phyloP scores from a whole-genome alignment of 2,888 invertebrate species.

The Drosophila cognata region DNA sequence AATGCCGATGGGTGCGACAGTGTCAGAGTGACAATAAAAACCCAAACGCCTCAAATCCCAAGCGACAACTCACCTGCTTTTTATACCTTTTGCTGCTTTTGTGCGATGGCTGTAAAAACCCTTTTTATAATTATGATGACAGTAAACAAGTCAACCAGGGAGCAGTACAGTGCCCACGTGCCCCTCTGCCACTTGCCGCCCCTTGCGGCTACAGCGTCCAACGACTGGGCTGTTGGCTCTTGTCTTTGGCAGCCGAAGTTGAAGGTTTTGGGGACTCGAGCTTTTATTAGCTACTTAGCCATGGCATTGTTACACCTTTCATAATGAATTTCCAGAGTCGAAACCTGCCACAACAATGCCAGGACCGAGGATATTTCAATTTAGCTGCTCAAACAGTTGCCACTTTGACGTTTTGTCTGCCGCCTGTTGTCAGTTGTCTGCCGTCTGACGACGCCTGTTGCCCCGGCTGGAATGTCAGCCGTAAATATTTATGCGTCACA shows the following conservation, averaged over 20 bases:
- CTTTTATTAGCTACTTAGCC: constrained; percentile 78
- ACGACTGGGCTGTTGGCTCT: constrained; percentile 21
- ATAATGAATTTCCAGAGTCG: constrained; percentile 62
- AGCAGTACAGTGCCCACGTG: constrained; percentile 4
- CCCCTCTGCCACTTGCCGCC: not conserved
- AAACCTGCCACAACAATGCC: constrained; percentile 70
- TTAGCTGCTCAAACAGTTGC: constrained; percentile 78
- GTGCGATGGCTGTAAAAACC: constrained; percentile 67
- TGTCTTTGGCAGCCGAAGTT: constrained; percentile 45
- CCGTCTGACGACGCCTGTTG: constrained; percentile 52
- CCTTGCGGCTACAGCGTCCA: constrained; percentile 14
- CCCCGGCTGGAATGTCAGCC: constrained; percentile 64
- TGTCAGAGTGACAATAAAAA: constrained; percentile 57
- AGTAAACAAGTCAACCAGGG: constrained; percentile 69
- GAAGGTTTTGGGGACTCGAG: constrained; percentile 46
- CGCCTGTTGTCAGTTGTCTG: constrained; percentile 27
- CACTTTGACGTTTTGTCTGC: constrained; percentile 75
- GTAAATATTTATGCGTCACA: constrained; percentile 77
- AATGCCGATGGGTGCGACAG: constrained; percentile 44
- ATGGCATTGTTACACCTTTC: constrained; percentile 76
- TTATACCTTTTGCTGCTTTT: constrained; percentile 56
- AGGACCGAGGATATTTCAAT: constrained; percentile 75
- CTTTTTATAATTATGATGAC: constrained; percentile 79
- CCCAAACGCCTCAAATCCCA: constrained; percentile 41
- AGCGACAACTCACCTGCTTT: constrained; percentile 64